Evolutionary conservation across 2,888 invertebrate species (phyloP), one percentile per base, ranked within the genome.

Genomic region (Choristoneura rosaceana): DNA sequence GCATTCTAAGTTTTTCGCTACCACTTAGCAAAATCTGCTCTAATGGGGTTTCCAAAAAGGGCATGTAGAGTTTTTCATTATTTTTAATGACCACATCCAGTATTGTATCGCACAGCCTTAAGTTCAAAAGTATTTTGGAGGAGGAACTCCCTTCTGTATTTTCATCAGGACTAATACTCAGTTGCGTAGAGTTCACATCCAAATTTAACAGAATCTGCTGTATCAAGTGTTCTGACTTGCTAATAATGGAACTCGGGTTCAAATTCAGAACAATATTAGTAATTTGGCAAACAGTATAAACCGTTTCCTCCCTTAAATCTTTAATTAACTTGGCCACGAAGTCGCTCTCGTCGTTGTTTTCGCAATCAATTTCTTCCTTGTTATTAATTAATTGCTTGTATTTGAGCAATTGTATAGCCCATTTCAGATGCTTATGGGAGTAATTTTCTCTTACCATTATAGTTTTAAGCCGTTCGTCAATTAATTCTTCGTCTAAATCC

Each of bases 171-270:
- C 76, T 75, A 33, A 68, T 38, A 43, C 7, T 63, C 45, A 66
- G 38, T 10, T 62, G 45, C 15, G 47, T 58, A 5, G 62, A 12
- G 15, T 78, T 76, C 41, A 86, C 74, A 74, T 84, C 80, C 38
- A 90, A 76, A 69, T 84, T 82, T 3, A 78, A 78, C 15, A 94
- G 71, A 34, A 94, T 83, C 79, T 94, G 94, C 75, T 93, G 93
- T 10, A 94, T 69, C 50, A 94, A 83, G 83, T 94, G 94, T 78
- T 94, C 93, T 0, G 91, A 87, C 78, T 90, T 91, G 74, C 84
- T 81, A 0, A 84, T 73, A 17, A 94, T 74, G 43, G 79, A 88
- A 52, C 75, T 83, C 3, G 79, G 78, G 73, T 91, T 88, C 2
- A 94, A 78, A 52, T 79, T 76, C 10, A 94, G 81, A 0, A 90